Percentiles rank a stretch among this genome's conserved stretches.
phyloP scores from a whole-genome alignment of 1,140 invertebrate species.

The Drosophila mojavensis region DNA sequence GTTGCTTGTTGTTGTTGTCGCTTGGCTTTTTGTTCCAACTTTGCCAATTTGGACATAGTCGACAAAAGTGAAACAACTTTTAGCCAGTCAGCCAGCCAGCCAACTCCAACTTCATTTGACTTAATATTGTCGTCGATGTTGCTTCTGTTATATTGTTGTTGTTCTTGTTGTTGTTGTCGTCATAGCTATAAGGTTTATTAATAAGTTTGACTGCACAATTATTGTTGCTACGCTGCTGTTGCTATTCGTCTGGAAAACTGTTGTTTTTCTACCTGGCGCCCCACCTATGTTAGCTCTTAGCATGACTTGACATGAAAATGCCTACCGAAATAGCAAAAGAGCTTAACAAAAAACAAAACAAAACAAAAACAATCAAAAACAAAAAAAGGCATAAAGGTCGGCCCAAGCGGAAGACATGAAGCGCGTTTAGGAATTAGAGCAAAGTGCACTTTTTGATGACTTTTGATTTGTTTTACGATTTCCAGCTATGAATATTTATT shows the following conservation, averaged over 20 bases:
- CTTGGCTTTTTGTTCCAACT: conserved; percentile 68
- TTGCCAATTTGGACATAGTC: conserved; percentile 76
- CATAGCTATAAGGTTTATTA: conserved; percentile 78
- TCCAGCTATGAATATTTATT: conserved; percentile 78
- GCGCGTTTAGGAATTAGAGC: conserved; percentile 64
- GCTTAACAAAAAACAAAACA: conserved; percentile 11
- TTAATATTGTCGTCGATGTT: conserved; percentile 28
- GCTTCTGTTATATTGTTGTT: conserved; percentile 13
- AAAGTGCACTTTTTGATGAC: conserved; percentile 82
- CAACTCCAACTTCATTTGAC: conserved; percentile 43
- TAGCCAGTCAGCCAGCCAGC: neutral
- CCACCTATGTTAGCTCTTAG: conserved; percentile 10
- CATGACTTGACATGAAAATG: conserved; percentile 68
- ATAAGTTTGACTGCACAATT: conserved; percentile 68
- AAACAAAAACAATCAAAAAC: conserved; percentile 13
- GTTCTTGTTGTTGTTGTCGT: conserved; percentile 49
- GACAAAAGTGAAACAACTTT: conserved; percentile 55
- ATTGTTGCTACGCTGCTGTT: conserved; percentile 56
- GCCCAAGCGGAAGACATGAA: neutral
- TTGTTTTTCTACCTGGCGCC: conserved; percentile 39
- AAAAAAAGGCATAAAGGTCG: conserved; percentile 2
- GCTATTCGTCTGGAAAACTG: conserved; percentile 59
- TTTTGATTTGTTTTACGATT: conserved; percentile 82
- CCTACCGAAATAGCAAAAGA: conserved; percentile 12
- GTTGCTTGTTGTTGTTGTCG: conserved; percentile 24